Conservation (phyloP, 1,140 invertebrate genomes). For the Listronotus oregonensis region DNA sequence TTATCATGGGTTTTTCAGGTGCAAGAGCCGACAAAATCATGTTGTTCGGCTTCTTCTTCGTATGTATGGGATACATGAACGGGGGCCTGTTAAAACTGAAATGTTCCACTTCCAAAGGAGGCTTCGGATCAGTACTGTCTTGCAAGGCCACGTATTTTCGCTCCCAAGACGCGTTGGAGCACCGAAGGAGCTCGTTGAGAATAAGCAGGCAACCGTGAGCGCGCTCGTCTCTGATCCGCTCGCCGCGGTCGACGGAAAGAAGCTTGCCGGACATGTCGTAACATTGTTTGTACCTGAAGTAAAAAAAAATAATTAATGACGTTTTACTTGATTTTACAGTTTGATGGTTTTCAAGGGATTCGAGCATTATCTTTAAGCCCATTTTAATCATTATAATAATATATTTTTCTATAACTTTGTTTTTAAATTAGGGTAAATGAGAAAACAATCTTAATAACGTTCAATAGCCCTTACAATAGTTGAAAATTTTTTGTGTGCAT, state of each 20-base stretch:
- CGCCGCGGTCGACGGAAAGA: slow-evolving; percentile 74
- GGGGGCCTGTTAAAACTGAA: slow-evolving; percentile 37
- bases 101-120: slow-evolving; percentile 32
- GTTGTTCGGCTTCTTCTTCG: slow-evolving; percentile 37
- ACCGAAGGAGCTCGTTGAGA: slow-evolving; percentile 91
- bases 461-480: too few relatives aligned
- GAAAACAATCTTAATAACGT: not conserved
- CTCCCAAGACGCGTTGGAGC: slow-evolving; percentile 90
- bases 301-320: slow-evolving; percentile 4
- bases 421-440: too few relatives aligned
- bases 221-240: slow-evolving; percentile 84
- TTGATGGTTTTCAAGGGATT: too few relatives aligned
- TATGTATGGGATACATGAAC: slow-evolving; percentile 39
- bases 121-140: slow-evolving; percentile 56
- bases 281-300: slow-evolving; percentile 73
- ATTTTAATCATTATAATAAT: too few relatives aligned
- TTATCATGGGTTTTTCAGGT: slow-evolving; percentile 60
- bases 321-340: too few relatives aligned
- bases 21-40: slow-evolving; percentile 34
- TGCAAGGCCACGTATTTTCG: slow-evolving; percentile 74
- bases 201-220: slow-evolving; percentile 93
- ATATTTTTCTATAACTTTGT: too few relatives aligned
- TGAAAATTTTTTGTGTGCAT: too few relatives aligned
- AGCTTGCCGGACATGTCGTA: slow-evolving; percentile 85
- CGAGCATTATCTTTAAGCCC: too few relatives aligned